These are phyloP conservation scores for Heliothis virescens DNA, from an alignment of 1,140 invertebrate genomes.

Conservation along the genomic window DNA sequence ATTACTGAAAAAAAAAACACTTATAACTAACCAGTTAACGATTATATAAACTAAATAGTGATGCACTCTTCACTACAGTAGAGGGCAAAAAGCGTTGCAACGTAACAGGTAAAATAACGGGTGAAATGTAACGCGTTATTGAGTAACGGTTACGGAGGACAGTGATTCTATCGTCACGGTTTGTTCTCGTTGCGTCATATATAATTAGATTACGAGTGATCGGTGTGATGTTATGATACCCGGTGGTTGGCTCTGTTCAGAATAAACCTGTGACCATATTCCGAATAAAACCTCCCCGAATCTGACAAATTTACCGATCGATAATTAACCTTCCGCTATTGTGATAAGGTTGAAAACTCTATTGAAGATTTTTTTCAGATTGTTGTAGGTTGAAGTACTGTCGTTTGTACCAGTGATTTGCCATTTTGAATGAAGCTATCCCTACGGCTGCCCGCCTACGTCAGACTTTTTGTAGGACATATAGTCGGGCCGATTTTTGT, in stretches of 20 bases:
- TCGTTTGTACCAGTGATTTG: background rate
- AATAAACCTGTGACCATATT: constrained; percentile 22
- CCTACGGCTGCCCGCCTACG: background rate
- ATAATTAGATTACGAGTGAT: constrained; percentile 46
- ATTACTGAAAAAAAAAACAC: constrained; percentile 40
- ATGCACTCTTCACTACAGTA: constrained; percentile 3
- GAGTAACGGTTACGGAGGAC: constrained; percentile 49
- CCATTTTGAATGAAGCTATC: background rate
- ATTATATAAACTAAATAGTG: constrained; percentile 38
- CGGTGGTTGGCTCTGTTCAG: background rate
- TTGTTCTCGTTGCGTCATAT: constrained; percentile 36
- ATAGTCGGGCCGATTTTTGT: no score
- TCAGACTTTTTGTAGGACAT: no score
- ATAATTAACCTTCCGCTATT: no score
- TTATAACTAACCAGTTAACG: constrained; percentile 22
- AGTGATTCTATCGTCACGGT: constrained; percentile 46
- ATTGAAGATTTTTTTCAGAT: no score
- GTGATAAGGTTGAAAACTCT: no score
- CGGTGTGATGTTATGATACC: constrained; percentile 27
- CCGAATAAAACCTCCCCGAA: no score
- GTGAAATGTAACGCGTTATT: constrained; percentile 49
- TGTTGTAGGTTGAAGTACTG: background rate
- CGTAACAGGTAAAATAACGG: constrained; percentile 50
- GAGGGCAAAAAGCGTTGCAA: constrained; percentile 19
- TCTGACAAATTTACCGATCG: no score